phyloP scores from a whole-genome alignment of 2,888 invertebrate genomes.

The Chalcosyrphus nemorum region DNA sequence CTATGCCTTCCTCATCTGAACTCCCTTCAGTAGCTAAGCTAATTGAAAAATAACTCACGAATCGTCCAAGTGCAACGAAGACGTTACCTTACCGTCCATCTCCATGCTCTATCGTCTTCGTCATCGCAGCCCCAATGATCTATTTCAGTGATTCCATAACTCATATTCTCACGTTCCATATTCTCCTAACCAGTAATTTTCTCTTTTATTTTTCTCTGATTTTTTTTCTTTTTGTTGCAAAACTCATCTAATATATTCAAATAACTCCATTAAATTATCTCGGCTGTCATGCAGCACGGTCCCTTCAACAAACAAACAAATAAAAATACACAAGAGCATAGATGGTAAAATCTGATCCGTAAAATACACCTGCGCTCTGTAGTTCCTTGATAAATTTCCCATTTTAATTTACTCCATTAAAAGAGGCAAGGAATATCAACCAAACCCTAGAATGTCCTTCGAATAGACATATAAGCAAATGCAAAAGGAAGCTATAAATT shows the following conservation, averaged over 20 bases:
- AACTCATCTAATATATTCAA: conserved; percentile 66
- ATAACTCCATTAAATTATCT: conserved; percentile 68
- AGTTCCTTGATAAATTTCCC: conserved; percentile 57
- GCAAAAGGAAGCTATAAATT: conserved; percentile 64
- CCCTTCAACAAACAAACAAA: conserved; percentile 35
- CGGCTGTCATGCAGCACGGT: conserved; percentile 57
- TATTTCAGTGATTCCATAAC: conserved; percentile 72
- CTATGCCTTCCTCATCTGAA: conserved; percentile 25
- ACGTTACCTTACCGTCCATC: conserved; percentile 36
- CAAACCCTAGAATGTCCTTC: conserved; percentile 17
- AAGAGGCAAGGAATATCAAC: conserved; percentile 13
- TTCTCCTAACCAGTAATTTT: conserved; percentile 58
- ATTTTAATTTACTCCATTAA: conserved; percentile 61
- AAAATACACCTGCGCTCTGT: conserved; percentile 39
- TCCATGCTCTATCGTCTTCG: conserved; percentile 1
- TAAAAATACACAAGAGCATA: no score
- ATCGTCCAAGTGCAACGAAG: conserved; percentile 52
- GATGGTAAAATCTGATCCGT: no score
- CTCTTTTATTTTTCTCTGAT: neutral
- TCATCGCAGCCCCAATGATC: conserved; percentile 60
- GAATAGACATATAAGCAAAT: neutral
- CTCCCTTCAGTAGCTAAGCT: conserved; percentile 59
- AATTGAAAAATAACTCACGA: conserved; percentile 73
- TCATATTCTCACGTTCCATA: conserved; percentile 72
- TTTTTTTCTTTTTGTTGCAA: conserved; percentile 11